A percentile compares a stretch with the other conserved stretches of the same genome.
phyloP scores from a whole-genome alignment of 2,888 invertebrate genomes.

The Agapostemon virescens region DNA sequence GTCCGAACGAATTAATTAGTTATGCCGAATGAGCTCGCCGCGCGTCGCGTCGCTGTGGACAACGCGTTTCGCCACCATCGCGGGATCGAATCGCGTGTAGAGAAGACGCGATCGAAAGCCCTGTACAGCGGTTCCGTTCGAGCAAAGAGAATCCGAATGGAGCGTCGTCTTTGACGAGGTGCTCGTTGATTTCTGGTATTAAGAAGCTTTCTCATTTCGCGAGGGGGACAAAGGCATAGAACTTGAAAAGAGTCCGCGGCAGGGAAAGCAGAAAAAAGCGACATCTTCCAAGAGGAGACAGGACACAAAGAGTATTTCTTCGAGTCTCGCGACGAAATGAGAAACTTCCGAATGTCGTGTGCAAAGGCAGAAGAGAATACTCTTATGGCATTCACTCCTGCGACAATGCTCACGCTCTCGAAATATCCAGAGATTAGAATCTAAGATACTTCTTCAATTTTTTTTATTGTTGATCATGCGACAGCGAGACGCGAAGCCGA shows the following conservation, averaged over 20 bases:
- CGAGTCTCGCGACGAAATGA: slow-evolving; percentile 31
- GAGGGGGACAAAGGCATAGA: slow-evolving; percentile 30
- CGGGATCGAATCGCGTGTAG: not conserved
- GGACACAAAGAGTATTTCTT: slow-evolving; percentile 22
- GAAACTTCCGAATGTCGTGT: slow-evolving; percentile 21
- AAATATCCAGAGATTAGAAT: slow-evolving; percentile 26
- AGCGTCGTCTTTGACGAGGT: slow-evolving; percentile 29
- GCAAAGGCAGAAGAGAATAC: slow-evolving; percentile 1
- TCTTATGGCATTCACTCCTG: slow-evolving; percentile 20
- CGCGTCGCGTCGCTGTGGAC: slow-evolving; percentile 20
- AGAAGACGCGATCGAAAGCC: not conserved
- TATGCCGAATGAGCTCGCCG: slow-evolving; percentile 41
- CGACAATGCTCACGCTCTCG: not conserved
- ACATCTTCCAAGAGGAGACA: slow-evolving; percentile 22
- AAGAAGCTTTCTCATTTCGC: slow-evolving; percentile 52
- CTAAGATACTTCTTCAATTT: not conserved
- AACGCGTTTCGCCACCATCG: not conserved
- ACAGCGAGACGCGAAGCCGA: not conserved
- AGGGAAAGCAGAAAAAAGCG: slow-evolving; percentile 11
- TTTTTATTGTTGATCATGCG: not conserved
- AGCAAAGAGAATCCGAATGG: not conserved
- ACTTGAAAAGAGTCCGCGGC: slow-evolving; percentile 9
- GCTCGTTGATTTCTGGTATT: slow-evolving; percentile 41
- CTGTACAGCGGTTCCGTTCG: not conserved
- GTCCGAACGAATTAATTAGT: slow-evolving; percentile 64